A percentile compares a stretch with the other conserved stretches of the same genome.
Evolutionary conservation across 2,888 invertebrate species (phyloP).

Genomic region (Stenchaetothrips biformis): DNA sequence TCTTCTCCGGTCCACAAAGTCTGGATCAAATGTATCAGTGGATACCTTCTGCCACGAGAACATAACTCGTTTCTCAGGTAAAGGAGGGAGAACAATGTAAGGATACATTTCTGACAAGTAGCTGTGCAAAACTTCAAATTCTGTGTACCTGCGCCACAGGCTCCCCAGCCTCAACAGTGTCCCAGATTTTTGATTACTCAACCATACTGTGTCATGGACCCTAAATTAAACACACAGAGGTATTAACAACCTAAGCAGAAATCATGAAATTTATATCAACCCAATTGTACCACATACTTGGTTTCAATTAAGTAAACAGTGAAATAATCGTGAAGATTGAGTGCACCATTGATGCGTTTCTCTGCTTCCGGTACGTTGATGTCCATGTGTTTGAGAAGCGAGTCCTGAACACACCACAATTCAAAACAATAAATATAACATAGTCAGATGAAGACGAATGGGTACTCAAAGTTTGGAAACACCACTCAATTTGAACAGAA

Average conservation of each 20-base stretch:
- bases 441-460: not conserved
- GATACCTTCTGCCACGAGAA: constrained; percentile 73
- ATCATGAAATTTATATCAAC: constrained; percentile 38
- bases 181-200: not conserved
- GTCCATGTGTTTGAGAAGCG: constrained; percentile 64
- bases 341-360: constrained; percentile 66
- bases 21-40: constrained; percentile 76
- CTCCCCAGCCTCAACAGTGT: constrained; percentile 49
- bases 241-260: not conserved
- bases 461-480: not conserved
- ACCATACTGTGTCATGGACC: constrained; percentile 54
- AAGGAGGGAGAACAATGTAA: constrained; percentile 71
- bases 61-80: constrained; percentile 72
- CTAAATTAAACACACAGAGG: constrained; percentile 44
- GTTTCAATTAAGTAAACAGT: constrained; percentile 74
- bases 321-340: constrained; percentile 70
- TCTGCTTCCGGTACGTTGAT: constrained; percentile 72
- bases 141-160: constrained; percentile 75
- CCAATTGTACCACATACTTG: constrained; percentile 50
- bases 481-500: not conserved
- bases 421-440: not conserved
- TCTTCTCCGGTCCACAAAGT: constrained; percentile 76
- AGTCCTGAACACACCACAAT: constrained; percentile 52
- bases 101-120: constrained; percentile 74
- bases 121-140: constrained; percentile 74